Base-by-base conservation (phyloP, 2,113 vertebrate genomes). In the Clarias magur region DNA sequence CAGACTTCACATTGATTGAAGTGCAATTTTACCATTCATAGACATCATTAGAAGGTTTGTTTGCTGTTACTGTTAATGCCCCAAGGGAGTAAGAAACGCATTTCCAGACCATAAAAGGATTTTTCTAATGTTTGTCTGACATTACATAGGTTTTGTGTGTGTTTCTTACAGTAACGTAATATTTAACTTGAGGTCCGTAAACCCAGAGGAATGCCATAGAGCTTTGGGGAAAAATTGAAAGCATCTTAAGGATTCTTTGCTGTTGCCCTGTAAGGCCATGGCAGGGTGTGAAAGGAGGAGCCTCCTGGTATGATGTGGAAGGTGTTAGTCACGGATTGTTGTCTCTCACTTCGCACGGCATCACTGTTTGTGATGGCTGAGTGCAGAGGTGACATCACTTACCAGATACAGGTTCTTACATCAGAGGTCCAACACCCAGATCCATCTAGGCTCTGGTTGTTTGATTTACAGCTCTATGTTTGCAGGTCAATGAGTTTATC, bases 331-430 rank as follows among this genome's bases (percentile, higher is more conserved):
- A 89, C 53, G 72, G 42, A 70, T 63, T 83, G 67, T 79, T 62
- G 78, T 25, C 60, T 67, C 27, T 86, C 10, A 63, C 80, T 85
- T 82, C 53, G 62, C 85, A 85, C 38, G 48, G 53, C 73, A 88
- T 84, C 42, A 9, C 54, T 92, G 89, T 92, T 93, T 91, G 78
- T 91, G 84, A 85, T 82, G 56, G 59, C 53, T 38, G 84, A 57
- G 75, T 89, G 90, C 91, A 92, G 89, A 80, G 75, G 73, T 94
- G 92, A 93, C 90, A 91, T 93, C 90, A 92, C 91, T 90, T 86
- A 81, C 92, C 90, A 92, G 92, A 93, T 89, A 92, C 85, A 57
- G 75, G 86, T 86, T 27, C 59, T 81, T 84, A 85, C 85, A 87
- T 91, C 67, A 88, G 89, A 68, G 30, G 81, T 87, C 21, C 76